Conservation (phyloP, 2,797 vertebrate species). For the Borostomias antarcticus region DNA sequence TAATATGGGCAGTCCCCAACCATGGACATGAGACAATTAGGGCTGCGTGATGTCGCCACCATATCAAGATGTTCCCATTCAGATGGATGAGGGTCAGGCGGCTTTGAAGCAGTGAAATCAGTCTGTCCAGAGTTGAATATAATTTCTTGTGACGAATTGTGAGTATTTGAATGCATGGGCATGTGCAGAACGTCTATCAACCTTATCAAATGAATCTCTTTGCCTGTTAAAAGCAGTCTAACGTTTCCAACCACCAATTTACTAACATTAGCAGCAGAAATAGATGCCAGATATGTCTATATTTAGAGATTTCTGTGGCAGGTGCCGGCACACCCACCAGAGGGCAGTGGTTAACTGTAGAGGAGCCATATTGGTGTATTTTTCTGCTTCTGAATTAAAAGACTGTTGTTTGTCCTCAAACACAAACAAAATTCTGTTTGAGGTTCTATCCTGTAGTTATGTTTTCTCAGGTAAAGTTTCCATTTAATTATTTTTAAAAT, state of each 20-base stretch:
- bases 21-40: conserved; percentile 51
- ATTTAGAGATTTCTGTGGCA: conserved; percentile 41
- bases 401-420: neutral
- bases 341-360: conserved; percentile 72
- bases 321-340: conserved; percentile 62
- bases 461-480: too few relatives aligned
- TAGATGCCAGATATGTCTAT: conserved; percentile 30
- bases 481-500: too few relatives aligned
- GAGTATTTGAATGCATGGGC: too few relatives aligned
- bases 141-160: too few relatives aligned
- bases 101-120: neutral
- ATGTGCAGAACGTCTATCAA: neutral
- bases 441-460: too few relatives aligned
- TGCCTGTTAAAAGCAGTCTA: neutral
- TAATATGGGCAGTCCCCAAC: conserved; percentile 74
- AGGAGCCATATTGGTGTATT: conserved; percentile 29
- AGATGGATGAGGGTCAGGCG: neutral
- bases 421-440: too few relatives aligned
- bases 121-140: too few relatives aligned
- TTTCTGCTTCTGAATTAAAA: conserved; percentile 30
- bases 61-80: neutral
- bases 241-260: conserved; percentile 15
- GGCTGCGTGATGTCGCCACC: neutral
- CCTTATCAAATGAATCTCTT: neutral
- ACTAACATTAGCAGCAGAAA: too few relatives aligned